Evolutionary conservation across 2,888 invertebrate genomes (phyloP), one percentile per base, ranked within the genome.

Genomic region (Synanthedon formicaeformis): DNA sequence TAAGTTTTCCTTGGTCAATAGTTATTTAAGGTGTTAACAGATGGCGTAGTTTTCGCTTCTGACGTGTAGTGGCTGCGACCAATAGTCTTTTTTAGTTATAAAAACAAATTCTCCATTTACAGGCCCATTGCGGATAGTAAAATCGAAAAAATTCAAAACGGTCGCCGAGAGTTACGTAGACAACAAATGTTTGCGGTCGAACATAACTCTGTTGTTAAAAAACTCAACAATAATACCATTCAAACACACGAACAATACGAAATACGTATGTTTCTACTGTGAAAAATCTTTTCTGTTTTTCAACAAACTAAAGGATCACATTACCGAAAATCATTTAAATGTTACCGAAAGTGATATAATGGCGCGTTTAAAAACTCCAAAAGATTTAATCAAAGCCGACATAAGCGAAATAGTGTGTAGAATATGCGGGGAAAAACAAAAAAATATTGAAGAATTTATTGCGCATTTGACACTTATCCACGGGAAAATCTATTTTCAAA

Each of bases 331-430:
- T 13, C 60, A 60, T 40, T 50, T 5, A 8, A 41, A 54, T 14
- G 34, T 57, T 14, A 55, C 50, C 1, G 58, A 58, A 53, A 50
- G 53, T 4, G 54, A 54, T 13, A 56, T 62, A 40, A 52, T 12
- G 11, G 12, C 45, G 14, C 45, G 53, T 16, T 41, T 66, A 5
- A 61, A 61, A 55, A 57, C 59, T 1, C 58, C 66, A 11, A 63
- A 59, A 54, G 61, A 63, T 41, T 50, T 67, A 23, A 55, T 67
- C 2, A 67, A 61, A 45, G 65, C 65, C 0, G 64, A 66, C 23
- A 53, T 66, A 16, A 64, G 64, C 27, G 57, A 58, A 2, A 58
- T 66, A 4, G 58, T 54, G 50, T 67, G 67, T 50, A 59, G 53
- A 54, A 5, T 67, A 2, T 66, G 66, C 18, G 52, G 53, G 4